Evolutionary conservation across 2,797 vertebrate species (phyloP), one percentile per base, ranked within the genome.

Genomic region (Rhynchotus rufescens): DNA sequence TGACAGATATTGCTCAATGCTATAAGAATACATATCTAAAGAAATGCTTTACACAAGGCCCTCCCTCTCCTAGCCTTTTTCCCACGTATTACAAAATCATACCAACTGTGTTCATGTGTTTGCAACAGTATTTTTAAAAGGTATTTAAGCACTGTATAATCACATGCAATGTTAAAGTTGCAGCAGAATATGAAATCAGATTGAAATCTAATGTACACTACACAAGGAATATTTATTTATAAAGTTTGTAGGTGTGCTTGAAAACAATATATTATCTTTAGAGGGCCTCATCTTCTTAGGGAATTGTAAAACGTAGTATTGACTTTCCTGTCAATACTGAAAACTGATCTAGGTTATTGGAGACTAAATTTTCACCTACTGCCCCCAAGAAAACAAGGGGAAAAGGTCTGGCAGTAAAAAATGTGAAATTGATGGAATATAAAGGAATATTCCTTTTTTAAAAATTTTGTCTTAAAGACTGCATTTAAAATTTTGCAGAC

Each of bases 1-100:
- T 67, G 77, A 21, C 62, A 61, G 32, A 44, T 9, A n/a, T 61
- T 49, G 17, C 32, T 68, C 28, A 59, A 9, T 45, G 21, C 26
- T 72, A 20, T 20, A 72, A 60, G 38, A 16, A 59, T 0, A 0
- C 1, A 3, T 38, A 21, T 47, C 2, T 80, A 38, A 64, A 74
- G 80, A 80, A 87, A 83, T 47, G 20, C 21, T 26, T 85, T 49
- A 26, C 26, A 36, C 3, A 12, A 30, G 67, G 12, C 22, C 25
- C n/a, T 79, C 45, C n/a, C 10, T 49, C 26, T 84, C 26, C 21
- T 85, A 23, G 44, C 2, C 38, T 45, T 94, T 47, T 88, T 49
- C 26, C 4, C 32, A 32, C 73, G 25, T 44, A n/a, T 64, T 51
- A 67, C 34, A 71, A 90, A 78, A 51, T 22, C 19, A 60, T 42